Evolutionary conservation across 2,888 invertebrate species (phyloP).

Genomic region (Mythimna lalbum): DNA sequence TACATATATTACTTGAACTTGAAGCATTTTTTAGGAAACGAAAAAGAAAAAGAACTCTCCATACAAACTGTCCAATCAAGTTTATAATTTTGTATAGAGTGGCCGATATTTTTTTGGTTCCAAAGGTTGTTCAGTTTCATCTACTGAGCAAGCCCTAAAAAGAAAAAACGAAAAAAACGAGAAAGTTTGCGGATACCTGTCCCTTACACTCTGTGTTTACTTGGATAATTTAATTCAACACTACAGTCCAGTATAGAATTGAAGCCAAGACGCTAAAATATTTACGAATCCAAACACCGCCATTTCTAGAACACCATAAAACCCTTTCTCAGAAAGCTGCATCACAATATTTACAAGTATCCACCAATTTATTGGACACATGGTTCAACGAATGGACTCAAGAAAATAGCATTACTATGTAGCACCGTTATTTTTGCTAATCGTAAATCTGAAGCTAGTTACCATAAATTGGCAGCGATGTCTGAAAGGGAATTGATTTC

Average conservation of each 20-base stretch:
- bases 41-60: too few species aligned
- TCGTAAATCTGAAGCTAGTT: conserved; percentile 79
- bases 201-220: too few species aligned
- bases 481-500: conserved; percentile 75
- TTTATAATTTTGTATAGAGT: too few species aligned
- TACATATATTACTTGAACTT: too few species aligned
- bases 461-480: conserved; percentile 76
- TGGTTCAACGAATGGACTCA: conserved; percentile 11
- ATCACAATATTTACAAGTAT: conserved; percentile 27
- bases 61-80: too few species aligned
- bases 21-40: too few species aligned
- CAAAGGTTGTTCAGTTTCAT: too few species aligned
- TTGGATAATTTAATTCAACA: too few species aligned
- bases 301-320: conserved; percentile 15
- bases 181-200: too few species aligned
- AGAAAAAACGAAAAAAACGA: too few species aligned
- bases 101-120: too few species aligned
- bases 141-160: too few species aligned
- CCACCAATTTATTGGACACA: conserved; percentile 30
- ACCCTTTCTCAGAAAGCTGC: conserved; percentile 8
- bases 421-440: conserved; percentile 67
- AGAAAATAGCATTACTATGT: conserved; percentile 51
- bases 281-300: not conserved
- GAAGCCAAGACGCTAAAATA: not conserved
- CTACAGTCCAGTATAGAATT: not conserved